These are phyloP conservation scores for Chascanopsetta lugubris DNA, from an alignment of 2,113 vertebrate genomes.

Conservation along the genomic window DNA sequence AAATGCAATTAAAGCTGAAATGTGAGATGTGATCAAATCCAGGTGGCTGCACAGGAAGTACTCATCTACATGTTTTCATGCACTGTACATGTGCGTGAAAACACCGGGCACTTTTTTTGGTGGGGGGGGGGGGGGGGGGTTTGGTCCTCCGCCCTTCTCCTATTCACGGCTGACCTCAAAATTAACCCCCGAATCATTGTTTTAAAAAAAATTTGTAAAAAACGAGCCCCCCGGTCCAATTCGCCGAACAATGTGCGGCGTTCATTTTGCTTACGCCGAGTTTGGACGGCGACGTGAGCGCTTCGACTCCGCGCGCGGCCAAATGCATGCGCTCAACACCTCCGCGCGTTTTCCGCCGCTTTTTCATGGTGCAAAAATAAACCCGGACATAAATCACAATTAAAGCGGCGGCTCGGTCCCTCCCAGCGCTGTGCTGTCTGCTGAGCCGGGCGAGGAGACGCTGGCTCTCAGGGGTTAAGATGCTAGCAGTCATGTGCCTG, in stretches of 20 bases:
- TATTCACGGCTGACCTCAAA: constrained; percentile 33
- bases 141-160: constrained; percentile 10
- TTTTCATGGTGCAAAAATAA: constrained; percentile 1
- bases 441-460: constrained; percentile 53
- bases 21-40: constrained; percentile 11
- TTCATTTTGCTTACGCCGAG: constrained; percentile 22
- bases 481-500: constrained; percentile 82
- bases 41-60: constrained; percentile 2
- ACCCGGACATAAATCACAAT: constrained; percentile 14
- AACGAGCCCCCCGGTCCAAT: constrained; percentile 8
- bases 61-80: constrained; percentile 20
- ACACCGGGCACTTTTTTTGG: not conserved
- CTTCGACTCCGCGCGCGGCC: not conserved
- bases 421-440: constrained; percentile 45
- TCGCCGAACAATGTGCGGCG: constrained; percentile 14
- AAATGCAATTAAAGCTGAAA: constrained; percentile 8
- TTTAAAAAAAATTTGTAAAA: no score
- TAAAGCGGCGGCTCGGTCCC: constrained; percentile 42
- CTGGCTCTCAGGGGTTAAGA: constrained; percentile 80
- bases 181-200: constrained; percentile 38
- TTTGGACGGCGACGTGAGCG: not conserved
- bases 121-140: no score
- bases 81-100: constrained; percentile 29
- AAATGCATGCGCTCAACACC: not conserved
- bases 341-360: not conserved